These are phyloP conservation scores for Lysandra coridon DNA, from an alignment of 2,888 invertebrate species.

Conservation along the genomic window DNA sequence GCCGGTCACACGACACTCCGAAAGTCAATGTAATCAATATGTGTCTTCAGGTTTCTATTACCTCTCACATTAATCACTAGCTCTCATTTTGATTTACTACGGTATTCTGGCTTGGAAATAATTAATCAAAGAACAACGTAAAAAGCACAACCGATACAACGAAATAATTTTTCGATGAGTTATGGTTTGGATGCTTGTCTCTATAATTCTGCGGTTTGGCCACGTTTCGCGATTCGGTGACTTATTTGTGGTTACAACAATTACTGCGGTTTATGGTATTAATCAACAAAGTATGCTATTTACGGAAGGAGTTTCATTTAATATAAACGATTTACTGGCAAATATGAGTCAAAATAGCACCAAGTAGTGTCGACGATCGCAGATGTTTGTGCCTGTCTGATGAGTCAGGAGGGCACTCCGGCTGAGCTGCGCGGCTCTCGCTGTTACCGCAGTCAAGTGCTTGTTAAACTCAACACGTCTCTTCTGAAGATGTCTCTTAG, in stretches of 20 bases:
- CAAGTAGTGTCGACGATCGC: slow-evolving; percentile 36
- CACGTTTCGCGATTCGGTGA: not conserved
- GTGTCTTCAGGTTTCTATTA: slow-evolving; percentile 37
- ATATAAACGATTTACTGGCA: not conserved
- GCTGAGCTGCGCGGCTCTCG: slow-evolving; percentile 50
- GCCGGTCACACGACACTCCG: slow-evolving; percentile 65
- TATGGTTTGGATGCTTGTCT: not conserved
- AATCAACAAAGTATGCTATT: not conserved
- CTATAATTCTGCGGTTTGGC: slow-evolving; percentile 17
- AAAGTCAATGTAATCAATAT: slow-evolving; percentile 48
- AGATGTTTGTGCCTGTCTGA: slow-evolving; percentile 45
- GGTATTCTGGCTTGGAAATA: not conserved
- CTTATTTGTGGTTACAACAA: slow-evolving; percentile 17
- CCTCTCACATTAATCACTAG: slow-evolving; percentile 27
- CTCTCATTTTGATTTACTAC: slow-evolving; percentile 29
- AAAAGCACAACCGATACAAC: not conserved
- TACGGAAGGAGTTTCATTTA: not conserved
- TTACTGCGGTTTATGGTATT: not conserved
- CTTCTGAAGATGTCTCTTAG: slow-evolving; percentile 56
- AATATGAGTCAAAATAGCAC: slow-evolving; percentile 10
- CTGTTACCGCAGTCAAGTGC: slow-evolving; percentile 64
- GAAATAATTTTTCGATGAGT: not conserved
- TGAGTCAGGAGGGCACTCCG: slow-evolving; percentile 45
- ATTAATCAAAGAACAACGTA: not conserved
- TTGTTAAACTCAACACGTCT: slow-evolving; percentile 69